Evolutionary conservation across 2,113 vertebrate genomes (phyloP), one percentile per base, ranked within the genome.

Genomic region (Tachuris rubrigastra): DNA sequence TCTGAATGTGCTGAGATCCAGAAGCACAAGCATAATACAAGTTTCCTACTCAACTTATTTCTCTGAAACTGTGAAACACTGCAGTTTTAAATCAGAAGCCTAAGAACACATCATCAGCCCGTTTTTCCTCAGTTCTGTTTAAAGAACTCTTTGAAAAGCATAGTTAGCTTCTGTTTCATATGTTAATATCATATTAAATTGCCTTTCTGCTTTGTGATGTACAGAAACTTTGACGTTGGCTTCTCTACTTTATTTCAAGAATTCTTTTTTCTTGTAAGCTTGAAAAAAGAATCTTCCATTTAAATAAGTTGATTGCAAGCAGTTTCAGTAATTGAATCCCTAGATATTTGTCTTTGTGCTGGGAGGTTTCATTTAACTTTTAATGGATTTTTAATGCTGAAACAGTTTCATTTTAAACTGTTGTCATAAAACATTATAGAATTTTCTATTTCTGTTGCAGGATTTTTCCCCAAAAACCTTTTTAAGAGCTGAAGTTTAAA

Each of bases 321-420:
- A 92, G 79, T 92, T 95, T 92, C 79, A 84, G 87, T 96, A 96
- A 97, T 95, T 97, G 90, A 96, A 90, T 97, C 91, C 91, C 96
- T 87, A 91, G 96, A 94, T 92, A 96, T 89, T 85, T 92, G 62
- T 90, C 93, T 96, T 93, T 95, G 75, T 87, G 41, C 66, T 95
- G 46, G 56, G 79, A 96, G 85, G 56, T 92, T 95, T 96, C 12
- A 0, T 95, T 97, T 90, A 89, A 93, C 71, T 96, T 96, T 87
- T 92, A 97, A 97, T 96, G 94, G 85, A 91, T 93, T 95, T 94
- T 96, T 95, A 96, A 90, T 94, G 79, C n/a, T 90, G 87, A 90
- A 95, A 72, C 41, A 66, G 76, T 96, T 95, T 90, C 33, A 73
- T 87, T 92, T 87, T 89, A 95, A 96, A 87, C 39, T 94, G 76